These are phyloP conservation scores for Ischnus inquisitorius DNA, from an alignment of 2,888 invertebrate genomes.

Conservation along the genomic window DNA sequence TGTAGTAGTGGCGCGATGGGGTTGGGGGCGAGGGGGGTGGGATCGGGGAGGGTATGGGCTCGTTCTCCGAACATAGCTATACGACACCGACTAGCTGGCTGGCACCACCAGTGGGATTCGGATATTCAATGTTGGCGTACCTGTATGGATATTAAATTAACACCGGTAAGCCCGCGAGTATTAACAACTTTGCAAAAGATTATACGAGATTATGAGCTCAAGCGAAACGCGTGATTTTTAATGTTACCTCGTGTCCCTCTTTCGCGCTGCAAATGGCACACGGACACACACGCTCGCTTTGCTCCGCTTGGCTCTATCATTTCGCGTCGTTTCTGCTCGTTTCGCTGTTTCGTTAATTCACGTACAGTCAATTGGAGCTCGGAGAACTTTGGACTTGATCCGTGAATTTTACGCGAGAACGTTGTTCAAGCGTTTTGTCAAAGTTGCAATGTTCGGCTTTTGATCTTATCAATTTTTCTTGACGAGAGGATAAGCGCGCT, in stretches of 20 bases:
- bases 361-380: background rate
- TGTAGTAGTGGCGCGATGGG: constrained; percentile 76
- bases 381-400: too few relatives aligned
- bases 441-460: background rate
- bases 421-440: background rate
- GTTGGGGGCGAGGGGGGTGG: constrained; percentile 18
- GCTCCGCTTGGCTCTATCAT: constrained; percentile 25
- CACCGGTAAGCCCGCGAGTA: constrained; percentile 85
- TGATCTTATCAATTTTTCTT: constrained; percentile 2
- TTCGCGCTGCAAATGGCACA: constrained; percentile 18
- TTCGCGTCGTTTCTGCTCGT: background rate
- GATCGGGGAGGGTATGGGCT: constrained; percentile 44
- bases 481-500: background rate
- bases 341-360: background rate
- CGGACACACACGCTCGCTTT: constrained; percentile 40
- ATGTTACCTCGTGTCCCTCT: constrained; percentile 78
- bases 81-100: constrained; percentile 61
- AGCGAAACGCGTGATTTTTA: constrained; percentile 86
- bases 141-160: constrained; percentile 86
- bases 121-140: constrained; percentile 86
- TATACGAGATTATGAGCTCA: constrained; percentile 86
- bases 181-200: constrained; percentile 86
- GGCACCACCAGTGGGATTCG: constrained; percentile 84
- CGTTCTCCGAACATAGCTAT: constrained; percentile 43
- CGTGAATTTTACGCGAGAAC: too few relatives aligned